Evolutionary conservation across 2,113 vertebrate species (phyloP).

Genomic region (Megaceryle maxima): DNA sequence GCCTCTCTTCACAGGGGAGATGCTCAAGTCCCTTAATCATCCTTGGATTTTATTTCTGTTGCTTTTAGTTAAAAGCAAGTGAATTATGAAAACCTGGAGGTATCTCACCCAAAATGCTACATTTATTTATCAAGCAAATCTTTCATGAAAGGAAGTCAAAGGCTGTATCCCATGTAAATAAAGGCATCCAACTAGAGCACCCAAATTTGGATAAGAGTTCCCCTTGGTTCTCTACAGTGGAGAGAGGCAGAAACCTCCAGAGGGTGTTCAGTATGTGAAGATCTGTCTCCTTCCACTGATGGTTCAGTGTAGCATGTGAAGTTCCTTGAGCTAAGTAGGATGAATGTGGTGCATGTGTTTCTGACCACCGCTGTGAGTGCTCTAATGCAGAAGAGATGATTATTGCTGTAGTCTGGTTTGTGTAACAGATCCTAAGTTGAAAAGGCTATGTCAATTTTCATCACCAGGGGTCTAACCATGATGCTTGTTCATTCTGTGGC

Average conservation of each 20-base stretch:
- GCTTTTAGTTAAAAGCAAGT: neutral
- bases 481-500: neutral
- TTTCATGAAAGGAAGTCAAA: neutral
- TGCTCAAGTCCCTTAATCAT: too few relatives aligned
- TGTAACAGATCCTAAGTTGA: neutral
- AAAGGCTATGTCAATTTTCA: neutral
- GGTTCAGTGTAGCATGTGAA: fast-evolving
- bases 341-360: neutral
- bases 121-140: neutral
- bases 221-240: neutral
- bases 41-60: neutral
- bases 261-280: neutral
- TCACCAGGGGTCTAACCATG: neutral
- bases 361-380: neutral
- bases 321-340: neutral
- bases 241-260: neutral
- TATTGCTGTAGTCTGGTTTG: neutral
- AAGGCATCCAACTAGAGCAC: neutral
- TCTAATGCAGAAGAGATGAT: neutral
- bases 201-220: neutral
- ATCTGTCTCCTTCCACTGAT: neutral
- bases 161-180: neutral
- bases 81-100: neutral
- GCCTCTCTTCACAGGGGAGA: too few relatives aligned
- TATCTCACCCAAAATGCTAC: neutral